Evolutionary conservation across 2,113 vertebrate species (phyloP).

Genomic region (Antigone vipio): DNA sequence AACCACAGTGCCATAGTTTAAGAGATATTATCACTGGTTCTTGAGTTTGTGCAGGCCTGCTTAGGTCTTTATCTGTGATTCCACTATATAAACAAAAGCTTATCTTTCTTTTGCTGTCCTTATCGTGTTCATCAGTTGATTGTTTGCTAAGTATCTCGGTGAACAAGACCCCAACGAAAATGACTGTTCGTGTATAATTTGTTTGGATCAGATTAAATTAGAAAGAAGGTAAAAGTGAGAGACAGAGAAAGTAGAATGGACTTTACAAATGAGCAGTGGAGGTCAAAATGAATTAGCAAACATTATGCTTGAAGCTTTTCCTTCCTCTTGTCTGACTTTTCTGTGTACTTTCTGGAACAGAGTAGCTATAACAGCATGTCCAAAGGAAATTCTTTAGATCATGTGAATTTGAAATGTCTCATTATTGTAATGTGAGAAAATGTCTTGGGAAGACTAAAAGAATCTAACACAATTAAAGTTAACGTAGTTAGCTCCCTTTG

Average conservation of each 20-base stretch:
- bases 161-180: constrained; percentile 54
- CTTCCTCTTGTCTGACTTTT: not conserved
- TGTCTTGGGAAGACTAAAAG: not conserved
- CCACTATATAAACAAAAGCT: constrained; percentile 56
- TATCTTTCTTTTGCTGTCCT: constrained; percentile 53
- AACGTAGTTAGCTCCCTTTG: not conserved
- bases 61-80: constrained; percentile 47
- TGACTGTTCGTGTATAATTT: constrained; percentile 43
- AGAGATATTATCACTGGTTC: constrained; percentile 44
- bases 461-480: not conserved
- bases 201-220: constrained; percentile 63
- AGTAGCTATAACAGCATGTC: not conserved
- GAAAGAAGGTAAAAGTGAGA: constrained; percentile 60
- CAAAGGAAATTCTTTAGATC: not conserved
- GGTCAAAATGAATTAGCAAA: constrained; percentile 20
- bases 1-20: not conserved
- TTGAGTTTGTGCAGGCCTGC: constrained; percentile 64
- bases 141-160: constrained; percentile 51
- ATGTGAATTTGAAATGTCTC: not conserved
- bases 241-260: constrained; percentile 11
- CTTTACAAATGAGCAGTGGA: not conserved
- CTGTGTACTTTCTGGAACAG: not conserved
- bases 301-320: not conserved
- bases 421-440: not conserved
- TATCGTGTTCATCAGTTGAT: constrained; percentile 62